These are phyloP conservation scores for Eremobia ochroleuca DNA, from an alignment of 2,888 invertebrate genomes.

Conservation along the genomic window DNA sequence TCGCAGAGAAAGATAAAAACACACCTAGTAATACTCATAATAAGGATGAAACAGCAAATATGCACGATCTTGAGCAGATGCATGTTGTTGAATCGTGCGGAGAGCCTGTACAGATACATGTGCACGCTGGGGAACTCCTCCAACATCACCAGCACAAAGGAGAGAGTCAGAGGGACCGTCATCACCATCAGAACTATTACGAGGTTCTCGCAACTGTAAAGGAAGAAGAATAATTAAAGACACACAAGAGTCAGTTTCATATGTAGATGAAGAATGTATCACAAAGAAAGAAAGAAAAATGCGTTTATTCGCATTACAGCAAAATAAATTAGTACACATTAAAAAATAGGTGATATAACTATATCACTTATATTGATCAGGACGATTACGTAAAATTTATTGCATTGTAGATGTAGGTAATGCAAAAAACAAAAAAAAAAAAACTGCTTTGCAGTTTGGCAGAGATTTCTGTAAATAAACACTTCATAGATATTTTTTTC, in stretches of 20 bases:
- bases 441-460: too few relatives aligned
- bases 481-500: not conserved
- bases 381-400: not conserved
- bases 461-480: too few relatives aligned
- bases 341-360: too few relatives aligned
- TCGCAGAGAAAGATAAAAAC: not conserved
- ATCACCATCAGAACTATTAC: constrained; percentile 92
- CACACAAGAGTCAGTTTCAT: not conserved
- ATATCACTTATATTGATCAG: too few relatives aligned
- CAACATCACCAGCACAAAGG: constrained; percentile 95
- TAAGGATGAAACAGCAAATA: constrained; percentile 95
- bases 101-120: constrained; percentile 92
- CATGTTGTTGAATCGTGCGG: constrained; percentile 94
- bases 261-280: not conserved
- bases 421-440: not conserved
- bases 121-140: constrained; percentile 94
- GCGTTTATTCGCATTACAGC: too few relatives aligned
- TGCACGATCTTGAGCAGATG: constrained; percentile 94
- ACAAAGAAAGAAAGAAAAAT: too few relatives aligned
- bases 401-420: not conserved
- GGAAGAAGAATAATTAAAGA: not conserved
- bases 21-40: constrained; percentile 93
- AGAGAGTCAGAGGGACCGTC: constrained; percentile 93
- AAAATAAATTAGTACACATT: too few relatives aligned
- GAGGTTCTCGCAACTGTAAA: constrained; percentile 90